Evolutionary conservation across 2,797 vertebrate species (phyloP).

Genomic region (Epinephelus coioides): DNA sequence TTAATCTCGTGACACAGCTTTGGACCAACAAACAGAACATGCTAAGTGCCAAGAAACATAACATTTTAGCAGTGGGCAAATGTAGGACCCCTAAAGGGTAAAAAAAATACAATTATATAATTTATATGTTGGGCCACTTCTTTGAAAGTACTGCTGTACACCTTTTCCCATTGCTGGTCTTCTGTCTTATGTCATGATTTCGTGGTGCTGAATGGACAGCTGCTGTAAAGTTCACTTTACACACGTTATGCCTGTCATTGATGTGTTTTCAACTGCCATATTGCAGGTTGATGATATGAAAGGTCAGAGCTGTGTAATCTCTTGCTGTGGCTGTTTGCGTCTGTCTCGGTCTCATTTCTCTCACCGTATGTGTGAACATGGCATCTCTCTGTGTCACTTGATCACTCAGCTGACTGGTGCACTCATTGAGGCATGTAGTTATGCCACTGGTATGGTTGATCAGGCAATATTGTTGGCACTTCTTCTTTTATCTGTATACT

Average conservation of each 20-base stretch:
- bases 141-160: no score
- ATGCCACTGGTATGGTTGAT: no score
- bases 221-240: neutral
- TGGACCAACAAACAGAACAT: neutral
- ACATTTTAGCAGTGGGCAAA: neutral
- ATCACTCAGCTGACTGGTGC: neutral
- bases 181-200: neutral
- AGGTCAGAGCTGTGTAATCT: neutral
- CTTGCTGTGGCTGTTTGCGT: neutral
- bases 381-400: no score
- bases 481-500: neutral
- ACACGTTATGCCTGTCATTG: neutral
- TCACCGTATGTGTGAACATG: neutral
- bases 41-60: neutral
- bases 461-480: neutral
- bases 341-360: neutral
- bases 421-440: neutral
- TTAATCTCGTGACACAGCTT: neutral
- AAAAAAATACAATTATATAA: neutral
- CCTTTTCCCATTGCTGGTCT: neutral
- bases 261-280: neutral
- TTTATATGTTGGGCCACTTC: neutral
- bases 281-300: conserved; percentile 1
- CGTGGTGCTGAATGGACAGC: conserved; percentile 13
- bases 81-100: neutral